Percentiles rank a stretch among this genome's conserved stretches.
Conservation (phyloP, 1,140 invertebrate genomes). For the Leptinotarsa undecemlineata region DNA sequence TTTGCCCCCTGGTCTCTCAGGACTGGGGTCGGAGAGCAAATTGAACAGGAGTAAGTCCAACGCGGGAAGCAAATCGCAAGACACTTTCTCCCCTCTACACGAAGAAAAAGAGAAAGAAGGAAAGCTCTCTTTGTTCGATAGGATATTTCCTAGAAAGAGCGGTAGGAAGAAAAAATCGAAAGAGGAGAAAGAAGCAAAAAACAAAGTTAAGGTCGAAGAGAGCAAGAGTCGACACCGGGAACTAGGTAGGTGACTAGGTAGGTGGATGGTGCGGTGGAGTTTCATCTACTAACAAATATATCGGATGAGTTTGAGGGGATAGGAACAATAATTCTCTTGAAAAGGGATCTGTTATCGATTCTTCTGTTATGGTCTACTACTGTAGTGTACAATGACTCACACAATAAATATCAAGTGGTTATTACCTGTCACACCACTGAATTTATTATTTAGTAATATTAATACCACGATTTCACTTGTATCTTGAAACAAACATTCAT, state of each 20-base stretch:
- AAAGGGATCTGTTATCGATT: no score
- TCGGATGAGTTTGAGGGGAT: no score
- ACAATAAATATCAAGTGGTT: no score
- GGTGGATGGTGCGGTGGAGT: no score
- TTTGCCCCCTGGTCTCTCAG: constrained; percentile 65
- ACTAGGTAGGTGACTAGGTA: not conserved
- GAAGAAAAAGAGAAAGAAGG: constrained; percentile 58
- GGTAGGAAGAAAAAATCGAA: constrained; percentile 63
- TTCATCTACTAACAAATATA: no score
- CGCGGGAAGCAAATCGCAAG: constrained; percentile 50
- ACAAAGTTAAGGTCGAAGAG: not conserved
- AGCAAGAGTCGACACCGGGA: not conserved
- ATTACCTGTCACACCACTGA: no score
- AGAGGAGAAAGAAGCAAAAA: not conserved
- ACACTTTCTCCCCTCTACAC: constrained; percentile 46
- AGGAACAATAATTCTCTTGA: no score
- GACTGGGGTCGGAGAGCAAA: constrained; percentile 58
- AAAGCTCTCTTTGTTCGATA: constrained; percentile 66
- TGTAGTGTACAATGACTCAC: no score
- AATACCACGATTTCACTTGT: no score
- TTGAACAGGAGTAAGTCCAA: constrained; percentile 57
- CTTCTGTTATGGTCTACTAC: no score
- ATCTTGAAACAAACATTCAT: no score
- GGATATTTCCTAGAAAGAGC: constrained; percentile 66
- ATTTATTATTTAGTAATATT: no score